These are phyloP conservation scores for Norana najaformis DNA, from an alignment of 2,888 invertebrate genomes.

Conservation along the genomic window DNA sequence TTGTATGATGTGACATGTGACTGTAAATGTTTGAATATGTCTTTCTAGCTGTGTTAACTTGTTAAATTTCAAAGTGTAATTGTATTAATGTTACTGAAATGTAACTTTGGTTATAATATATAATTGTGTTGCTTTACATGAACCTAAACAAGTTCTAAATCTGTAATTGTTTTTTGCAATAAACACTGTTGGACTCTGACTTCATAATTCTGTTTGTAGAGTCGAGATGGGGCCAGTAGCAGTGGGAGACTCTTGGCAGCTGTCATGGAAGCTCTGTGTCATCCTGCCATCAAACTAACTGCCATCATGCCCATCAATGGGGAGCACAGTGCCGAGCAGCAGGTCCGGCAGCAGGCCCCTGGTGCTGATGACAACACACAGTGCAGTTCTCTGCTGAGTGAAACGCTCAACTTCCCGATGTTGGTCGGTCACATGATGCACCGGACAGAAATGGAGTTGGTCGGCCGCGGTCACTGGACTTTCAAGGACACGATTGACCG, in stretches of 20 bases:
- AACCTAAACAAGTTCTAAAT: too few relatives aligned
- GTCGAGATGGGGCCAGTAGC: constrained; percentile 54
- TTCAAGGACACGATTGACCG: constrained; percentile 82
- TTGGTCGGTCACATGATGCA: constrained; percentile 44
- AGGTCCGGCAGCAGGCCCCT: constrained; percentile 50
- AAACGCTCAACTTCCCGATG: constrained; percentile 38
- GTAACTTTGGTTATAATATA: too few relatives aligned
- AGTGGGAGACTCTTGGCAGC: constrained; percentile 74
- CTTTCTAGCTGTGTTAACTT: too few relatives aligned
- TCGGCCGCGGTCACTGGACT: constrained; percentile 66
- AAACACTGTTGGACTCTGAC: neutral
- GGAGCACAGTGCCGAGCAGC: constrained; percentile 58
- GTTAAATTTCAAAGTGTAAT: too few relatives aligned
- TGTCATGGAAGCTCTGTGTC: constrained; percentile 82
- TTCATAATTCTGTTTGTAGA: constrained; percentile 45
- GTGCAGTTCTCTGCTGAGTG: constrained; percentile 65
- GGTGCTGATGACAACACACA: constrained; percentile 58
- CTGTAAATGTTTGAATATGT: too few relatives aligned
- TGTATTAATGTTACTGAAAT: too few relatives aligned
- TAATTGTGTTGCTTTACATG: too few relatives aligned
- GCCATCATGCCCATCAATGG: constrained; percentile 76
- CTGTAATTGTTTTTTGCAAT: too few relatives aligned
- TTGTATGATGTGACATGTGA: too few relatives aligned
- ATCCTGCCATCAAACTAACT: constrained; percentile 74
- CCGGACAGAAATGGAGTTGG: constrained; percentile 47